A percentile compares a stretch with the other conserved stretches of the same genome.
Conservation (phyloP, 2,113 vertebrate species). For the Phyllostomus discolor region DNA sequence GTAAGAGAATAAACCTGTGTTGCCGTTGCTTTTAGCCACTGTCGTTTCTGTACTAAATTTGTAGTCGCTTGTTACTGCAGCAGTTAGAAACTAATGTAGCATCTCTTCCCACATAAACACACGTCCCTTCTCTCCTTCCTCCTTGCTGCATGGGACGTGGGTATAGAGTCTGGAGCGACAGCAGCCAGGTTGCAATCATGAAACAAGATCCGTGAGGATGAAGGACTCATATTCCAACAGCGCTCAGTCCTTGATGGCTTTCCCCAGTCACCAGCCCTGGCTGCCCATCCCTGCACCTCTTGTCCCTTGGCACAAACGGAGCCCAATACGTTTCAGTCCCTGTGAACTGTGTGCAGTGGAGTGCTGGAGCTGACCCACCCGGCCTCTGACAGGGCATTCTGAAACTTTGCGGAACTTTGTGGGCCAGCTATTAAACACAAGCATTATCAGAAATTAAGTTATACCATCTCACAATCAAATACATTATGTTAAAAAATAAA, state of each 20-base stretch:
- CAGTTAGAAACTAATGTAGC: neutral
- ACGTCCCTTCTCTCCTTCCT: neutral
- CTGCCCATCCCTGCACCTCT: neutral
- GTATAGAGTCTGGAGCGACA: neutral
- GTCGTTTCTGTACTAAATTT: neutral
- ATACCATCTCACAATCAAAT: neutral
- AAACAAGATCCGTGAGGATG: neutral
- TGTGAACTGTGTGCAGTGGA: neutral
- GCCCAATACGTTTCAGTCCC: accelerated
- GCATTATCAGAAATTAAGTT: neutral
- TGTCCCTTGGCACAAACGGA: neutral
- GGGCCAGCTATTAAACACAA: neutral
- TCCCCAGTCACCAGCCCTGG: neutral
- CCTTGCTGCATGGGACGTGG: neutral
- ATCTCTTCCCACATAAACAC: neutral
- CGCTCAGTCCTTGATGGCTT: too few relatives aligned
- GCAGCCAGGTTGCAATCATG: neutral
- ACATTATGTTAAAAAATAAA: neutral
- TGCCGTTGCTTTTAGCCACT: neutral
- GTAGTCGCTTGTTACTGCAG: neutral
- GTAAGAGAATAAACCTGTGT: neutral
- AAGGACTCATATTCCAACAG: neutral
- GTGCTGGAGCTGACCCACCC: neutral
- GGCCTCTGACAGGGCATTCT: neutral
- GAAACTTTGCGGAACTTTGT: neutral